Conservation (phyloP, 2,113 vertebrate species). For the Halcyon senegalensis region DNA sequence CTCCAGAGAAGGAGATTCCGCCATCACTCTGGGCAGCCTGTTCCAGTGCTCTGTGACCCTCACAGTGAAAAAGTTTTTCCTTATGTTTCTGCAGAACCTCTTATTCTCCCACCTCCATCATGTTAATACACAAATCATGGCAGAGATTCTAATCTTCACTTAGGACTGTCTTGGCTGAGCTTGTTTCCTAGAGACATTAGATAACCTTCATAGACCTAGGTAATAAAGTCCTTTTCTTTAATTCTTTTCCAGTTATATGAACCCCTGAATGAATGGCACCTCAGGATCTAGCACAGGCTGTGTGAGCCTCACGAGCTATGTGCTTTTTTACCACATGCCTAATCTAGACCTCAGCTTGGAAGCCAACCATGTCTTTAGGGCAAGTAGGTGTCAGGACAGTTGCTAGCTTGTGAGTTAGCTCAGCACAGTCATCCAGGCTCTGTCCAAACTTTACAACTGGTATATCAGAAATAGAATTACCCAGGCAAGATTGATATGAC, state of each 20-base stretch:
- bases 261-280: not conserved
- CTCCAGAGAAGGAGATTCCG: too few relatives aligned
- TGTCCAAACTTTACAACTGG: not conserved
- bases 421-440: not conserved
- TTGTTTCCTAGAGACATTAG: not conserved
- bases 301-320: not conserved
- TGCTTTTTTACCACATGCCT: not conserved
- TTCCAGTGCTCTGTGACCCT: too few relatives aligned
- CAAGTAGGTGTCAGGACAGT: not conserved
- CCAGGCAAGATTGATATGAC: accelerated
- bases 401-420: not conserved
- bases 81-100: too few relatives aligned
- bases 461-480: not conserved
- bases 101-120: not conserved
- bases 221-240: not conserved
- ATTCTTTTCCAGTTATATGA: not conserved
- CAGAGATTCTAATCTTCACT: not conserved
- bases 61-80: too few relatives aligned
- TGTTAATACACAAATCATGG: not conserved
- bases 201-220: not conserved
- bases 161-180: not conserved
- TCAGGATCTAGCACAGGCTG: not conserved
- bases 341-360: not conserved
- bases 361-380: accelerated
- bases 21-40: too few relatives aligned